Evolutionary conservation across 1,140 invertebrate genomes (phyloP), one percentile per base, ranked within the genome.

Genomic region (Conus betulinus): DNA sequence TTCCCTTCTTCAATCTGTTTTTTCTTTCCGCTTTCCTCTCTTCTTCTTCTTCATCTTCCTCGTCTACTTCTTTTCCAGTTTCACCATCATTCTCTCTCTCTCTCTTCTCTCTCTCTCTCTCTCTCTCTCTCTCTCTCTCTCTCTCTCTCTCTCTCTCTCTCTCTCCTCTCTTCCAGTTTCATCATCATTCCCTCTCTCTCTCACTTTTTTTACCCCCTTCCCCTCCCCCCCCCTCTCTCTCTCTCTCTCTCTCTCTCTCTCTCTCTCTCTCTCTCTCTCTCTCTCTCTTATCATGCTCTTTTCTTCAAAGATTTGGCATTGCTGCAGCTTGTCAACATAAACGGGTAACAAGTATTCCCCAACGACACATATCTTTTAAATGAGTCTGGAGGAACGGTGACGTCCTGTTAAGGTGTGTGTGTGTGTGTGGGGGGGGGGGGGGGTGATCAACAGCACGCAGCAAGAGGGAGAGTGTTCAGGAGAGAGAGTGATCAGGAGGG

Each of bases 101-200:
- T 83, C 78, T 79, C n/a, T n/a, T n/a, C 57, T 60, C 63, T 87
- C 63, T 87, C 52, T 87, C 85, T 87, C 15, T 87, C 85, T 87
- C 67, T 74, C 67, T 78, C 85, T 87, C 60, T 39, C 25, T 87
- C 8, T 87, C 67, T 87, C 5, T 87, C 85, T 78, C 67, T 74
- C 85, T 52, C 67, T 74, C 78, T 79, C 2, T 79, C 78, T 79
- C 3, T 79, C 78, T 79, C 78, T 79, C 78, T 79, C 78, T 79
- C 78, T 39, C n/a, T 83, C 81, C n/a, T 63, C 60, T 63, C 4
- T 39, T 39, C 39, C 39, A 39, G 3, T 39, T 39, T 39, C 3
- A 39, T 3, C 39, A 39, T 20, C 17, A 11, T 63, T 20, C 17
- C 4, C 82, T 83, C 82, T 52, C 82, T 11, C 82, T 83, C 78